phyloP scores from a whole-genome alignment of 1,140 invertebrate species.

The Hydropsyche tenuis region DNA sequence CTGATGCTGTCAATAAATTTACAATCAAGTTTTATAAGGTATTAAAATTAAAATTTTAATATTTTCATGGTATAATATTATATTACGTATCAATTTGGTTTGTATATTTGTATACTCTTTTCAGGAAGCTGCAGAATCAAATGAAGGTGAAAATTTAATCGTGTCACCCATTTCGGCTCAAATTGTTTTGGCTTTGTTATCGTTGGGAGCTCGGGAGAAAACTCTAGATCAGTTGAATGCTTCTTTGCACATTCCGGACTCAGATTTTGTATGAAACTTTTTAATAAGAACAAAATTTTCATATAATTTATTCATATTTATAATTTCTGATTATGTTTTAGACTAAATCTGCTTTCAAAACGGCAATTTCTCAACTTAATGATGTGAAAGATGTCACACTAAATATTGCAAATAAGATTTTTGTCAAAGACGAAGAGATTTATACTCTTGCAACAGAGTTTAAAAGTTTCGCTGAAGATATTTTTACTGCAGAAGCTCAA shows the following conservation, averaged over 20 bases:
- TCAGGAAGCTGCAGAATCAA: too few species aligned
- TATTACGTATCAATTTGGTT: too few species aligned
- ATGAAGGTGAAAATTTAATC: constrained; percentile 66
- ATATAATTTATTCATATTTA: constrained; percentile 49
- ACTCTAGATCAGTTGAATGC: constrained; percentile 63
- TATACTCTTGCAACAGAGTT: constrained; percentile 32
- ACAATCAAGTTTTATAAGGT: too few species aligned
- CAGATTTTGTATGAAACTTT: constrained; percentile 52
- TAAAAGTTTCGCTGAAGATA: constrained; percentile 33
- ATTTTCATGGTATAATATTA: too few species aligned
- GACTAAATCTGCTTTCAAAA: constrained; percentile 43
- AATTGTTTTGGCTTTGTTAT: constrained; percentile 64
- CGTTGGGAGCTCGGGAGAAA: constrained; percentile 61
- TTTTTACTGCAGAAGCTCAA: constrained; percentile 42
- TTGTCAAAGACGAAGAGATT: constrained; percentile 42
- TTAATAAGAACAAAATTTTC: too few species aligned
- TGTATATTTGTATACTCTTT: too few species aligned
- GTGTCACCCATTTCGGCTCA: constrained; percentile 67
- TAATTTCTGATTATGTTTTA: constrained; percentile 30
- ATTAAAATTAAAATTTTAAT: too few species aligned
- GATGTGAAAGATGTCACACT: constrained; percentile 42
- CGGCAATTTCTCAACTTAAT: constrained; percentile 40
- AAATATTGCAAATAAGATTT: constrained; percentile 43
- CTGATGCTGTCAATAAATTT: too few species aligned
- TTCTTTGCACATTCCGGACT: constrained; percentile 55